Conservation (phyloP, 1,140 invertebrate species). For the Apis florea region DNA sequence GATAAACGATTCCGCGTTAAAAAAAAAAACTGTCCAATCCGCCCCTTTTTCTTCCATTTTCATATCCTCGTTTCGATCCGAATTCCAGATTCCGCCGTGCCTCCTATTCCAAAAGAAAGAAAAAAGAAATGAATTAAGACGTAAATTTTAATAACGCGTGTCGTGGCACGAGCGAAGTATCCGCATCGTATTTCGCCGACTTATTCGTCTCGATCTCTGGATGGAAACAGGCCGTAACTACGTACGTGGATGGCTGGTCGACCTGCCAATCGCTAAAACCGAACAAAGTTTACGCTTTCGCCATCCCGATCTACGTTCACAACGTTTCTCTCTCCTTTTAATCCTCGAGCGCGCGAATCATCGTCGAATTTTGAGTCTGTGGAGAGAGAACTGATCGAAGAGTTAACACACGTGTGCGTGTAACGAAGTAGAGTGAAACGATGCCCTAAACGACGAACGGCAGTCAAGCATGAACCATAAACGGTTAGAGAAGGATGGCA, state of each 20-base stretch:
- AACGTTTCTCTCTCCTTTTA: too few relatives aligned
- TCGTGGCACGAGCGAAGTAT: background rate
- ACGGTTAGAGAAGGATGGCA: background rate
- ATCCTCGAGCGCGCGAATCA: too few relatives aligned
- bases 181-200: background rate
- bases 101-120: background rate
- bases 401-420: too few relatives aligned
- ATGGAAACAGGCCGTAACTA: background rate
- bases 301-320: too few relatives aligned
- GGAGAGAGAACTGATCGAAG: too few relatives aligned
- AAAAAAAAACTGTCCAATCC: constrained; percentile 60
- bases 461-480: background rate
- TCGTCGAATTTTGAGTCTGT: too few relatives aligned
- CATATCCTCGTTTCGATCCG: background rate
- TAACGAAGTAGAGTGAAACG: constrained; percentile 21
- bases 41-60: background rate
- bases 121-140: too few relatives aligned
- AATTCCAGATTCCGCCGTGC: too few relatives aligned
- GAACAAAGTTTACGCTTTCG: constrained; percentile 14
- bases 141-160: too few relatives aligned
- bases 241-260: constrained; percentile 2
- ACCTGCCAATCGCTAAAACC: background rate
- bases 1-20: constrained; percentile 60
- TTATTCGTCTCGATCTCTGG: background rate
- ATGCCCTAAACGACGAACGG: constrained; percentile 15